phyloP scores from a whole-genome alignment of 2,888 invertebrate species.

The Hybos culiciformis region DNA sequence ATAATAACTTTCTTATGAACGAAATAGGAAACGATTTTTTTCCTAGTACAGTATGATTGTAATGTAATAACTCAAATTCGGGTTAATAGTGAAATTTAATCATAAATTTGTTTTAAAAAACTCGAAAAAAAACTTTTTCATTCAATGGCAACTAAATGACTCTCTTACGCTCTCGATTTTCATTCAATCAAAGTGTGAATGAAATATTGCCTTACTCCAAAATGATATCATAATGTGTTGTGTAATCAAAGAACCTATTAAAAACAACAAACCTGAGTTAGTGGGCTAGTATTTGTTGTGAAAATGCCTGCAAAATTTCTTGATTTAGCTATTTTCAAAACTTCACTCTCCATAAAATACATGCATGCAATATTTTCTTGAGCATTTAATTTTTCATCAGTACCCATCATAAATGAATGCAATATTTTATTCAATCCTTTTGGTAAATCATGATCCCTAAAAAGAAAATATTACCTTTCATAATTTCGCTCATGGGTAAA shows the following conservation, averaged over 20 bases:
- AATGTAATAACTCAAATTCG: no score
- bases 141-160: neutral
- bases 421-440: slow-evolving; percentile 54
- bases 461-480: no score
- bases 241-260: slow-evolving; percentile 1
- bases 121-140: neutral
- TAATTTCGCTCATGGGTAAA: no score
- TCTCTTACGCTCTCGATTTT: no score
- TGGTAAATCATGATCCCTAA: slow-evolving; percentile 45
- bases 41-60: no score
- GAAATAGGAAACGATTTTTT: no score
- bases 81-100: slow-evolving; percentile 1
- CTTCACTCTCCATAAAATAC: slow-evolving; percentile 63
- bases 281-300: slow-evolving; percentile 74
- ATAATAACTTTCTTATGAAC: no score
- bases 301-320: slow-evolving; percentile 60
- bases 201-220: neutral
- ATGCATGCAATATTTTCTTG: slow-evolving; percentile 69
- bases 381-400: slow-evolving; percentile 46
- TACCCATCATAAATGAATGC: slow-evolving; percentile 83
- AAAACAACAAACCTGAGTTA: slow-evolving; percentile 55
- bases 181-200: neutral
- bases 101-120: neutral
- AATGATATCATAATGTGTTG: neutral
- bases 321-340: slow-evolving; percentile 48